Evolutionary conservation across 2,888 invertebrate species (phyloP).

Genomic region (Steromphala cineraria): DNA sequence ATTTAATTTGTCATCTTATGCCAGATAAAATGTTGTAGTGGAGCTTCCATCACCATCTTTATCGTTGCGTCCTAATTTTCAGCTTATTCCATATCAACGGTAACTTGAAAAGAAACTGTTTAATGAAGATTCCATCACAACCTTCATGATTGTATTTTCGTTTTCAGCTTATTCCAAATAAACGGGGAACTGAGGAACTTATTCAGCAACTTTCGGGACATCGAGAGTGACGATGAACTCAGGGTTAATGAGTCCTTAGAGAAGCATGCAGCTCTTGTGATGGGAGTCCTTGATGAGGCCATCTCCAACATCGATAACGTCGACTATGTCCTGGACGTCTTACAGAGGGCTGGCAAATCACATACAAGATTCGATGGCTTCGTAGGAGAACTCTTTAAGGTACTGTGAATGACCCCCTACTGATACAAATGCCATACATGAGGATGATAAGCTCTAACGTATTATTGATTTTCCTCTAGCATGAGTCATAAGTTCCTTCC

Average conservation of each 20-base stretch:
- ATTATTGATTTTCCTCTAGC: too few species aligned
- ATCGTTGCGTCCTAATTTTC: too few species aligned
- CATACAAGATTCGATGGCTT: constrained; percentile 92
- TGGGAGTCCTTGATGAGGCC: constrained; percentile 91
- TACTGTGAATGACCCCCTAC: constrained; percentile 69
- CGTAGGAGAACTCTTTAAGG: constrained; percentile 92
- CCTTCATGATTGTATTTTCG: background rate
- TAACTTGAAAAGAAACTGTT: background rate
- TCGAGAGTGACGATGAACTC: constrained; percentile 87
- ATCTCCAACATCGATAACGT: constrained; percentile 90
- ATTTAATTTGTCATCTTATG: too few species aligned
- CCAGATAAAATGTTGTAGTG: too few species aligned
- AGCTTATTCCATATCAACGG: too few species aligned
- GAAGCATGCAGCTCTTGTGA: constrained; percentile 91
- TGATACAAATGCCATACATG: too few species aligned
- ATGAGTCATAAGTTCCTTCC: too few species aligned
- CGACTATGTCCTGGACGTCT: constrained; percentile 88
- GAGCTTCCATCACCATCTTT: too few species aligned
- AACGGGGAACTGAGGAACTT: constrained; percentile 84
- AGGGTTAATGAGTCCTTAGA: constrained; percentile 88
- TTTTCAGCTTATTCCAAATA: constrained; percentile 88
- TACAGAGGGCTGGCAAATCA: constrained; percentile 88
- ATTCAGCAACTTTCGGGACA: constrained; percentile 82
- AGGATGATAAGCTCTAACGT: too few species aligned
- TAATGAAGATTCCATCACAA: background rate